Evolutionary conservation across 2,113 vertebrate species (phyloP).

Genomic region (Melanerpes formicivorus): DNA sequence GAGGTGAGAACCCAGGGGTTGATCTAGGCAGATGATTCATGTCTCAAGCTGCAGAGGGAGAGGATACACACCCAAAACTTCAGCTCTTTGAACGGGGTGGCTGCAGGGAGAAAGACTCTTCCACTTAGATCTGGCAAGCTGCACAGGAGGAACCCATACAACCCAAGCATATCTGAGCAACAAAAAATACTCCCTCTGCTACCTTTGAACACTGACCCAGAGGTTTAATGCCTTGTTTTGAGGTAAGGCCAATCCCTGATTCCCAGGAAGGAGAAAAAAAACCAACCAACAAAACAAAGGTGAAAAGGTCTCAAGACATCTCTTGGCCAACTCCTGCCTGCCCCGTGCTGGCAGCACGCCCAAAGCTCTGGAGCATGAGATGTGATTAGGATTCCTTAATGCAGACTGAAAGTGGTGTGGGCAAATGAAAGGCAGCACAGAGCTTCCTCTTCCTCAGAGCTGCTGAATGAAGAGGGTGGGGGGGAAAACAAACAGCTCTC

Average conservation of each 20-base stretch:
- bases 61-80: conserved; percentile 30
- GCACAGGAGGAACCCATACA: background rate
- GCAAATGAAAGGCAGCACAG: background rate
- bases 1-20: conserved; percentile 2
- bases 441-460: background rate
- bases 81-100: background rate
- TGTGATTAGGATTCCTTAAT: conserved; percentile 35
- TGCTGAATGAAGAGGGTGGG: background rate
- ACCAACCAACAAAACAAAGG: background rate
- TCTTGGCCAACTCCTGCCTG: background rate
- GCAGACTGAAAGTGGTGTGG: conserved; percentile 1
- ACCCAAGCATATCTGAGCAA: background rate
- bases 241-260: background rate
- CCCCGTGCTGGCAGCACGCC: background rate
- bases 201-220: background rate
- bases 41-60: conserved; percentile 36
- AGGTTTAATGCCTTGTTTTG: background rate
- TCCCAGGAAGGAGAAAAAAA: background rate
- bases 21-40: conserved; percentile 36
- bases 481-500: background rate
- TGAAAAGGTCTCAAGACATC: conserved; percentile 11
- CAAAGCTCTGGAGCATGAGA: conserved; percentile 32
- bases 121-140: background rate
- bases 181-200: background rate
- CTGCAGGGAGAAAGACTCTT: background rate